Evolutionary conservation across 2,113 vertebrate species (phyloP).

Genomic region (Pedetes capensis): DNA sequence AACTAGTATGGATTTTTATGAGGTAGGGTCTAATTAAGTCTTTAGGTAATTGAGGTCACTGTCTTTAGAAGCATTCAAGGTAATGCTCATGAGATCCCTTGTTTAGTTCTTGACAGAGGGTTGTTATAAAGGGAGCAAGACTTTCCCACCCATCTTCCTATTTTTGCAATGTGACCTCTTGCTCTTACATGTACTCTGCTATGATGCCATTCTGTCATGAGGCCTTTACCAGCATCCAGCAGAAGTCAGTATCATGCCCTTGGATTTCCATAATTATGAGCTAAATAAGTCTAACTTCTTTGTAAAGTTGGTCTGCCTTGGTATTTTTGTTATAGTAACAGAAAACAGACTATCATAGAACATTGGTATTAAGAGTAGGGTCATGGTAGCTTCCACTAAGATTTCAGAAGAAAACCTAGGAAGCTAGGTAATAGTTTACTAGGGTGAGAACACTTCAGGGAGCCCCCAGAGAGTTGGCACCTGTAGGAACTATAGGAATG

Average conservation of each 20-base stretch:
- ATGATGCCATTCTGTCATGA: neutral
- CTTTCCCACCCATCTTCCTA: neutral
- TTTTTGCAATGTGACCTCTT: neutral
- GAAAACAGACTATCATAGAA: neutral
- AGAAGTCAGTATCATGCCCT: neutral
- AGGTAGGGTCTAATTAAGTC: too few species aligned
- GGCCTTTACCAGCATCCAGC: neutral
- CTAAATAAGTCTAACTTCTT: neutral
- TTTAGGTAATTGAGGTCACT: neutral
- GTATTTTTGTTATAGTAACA: neutral
- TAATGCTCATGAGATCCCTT: too few species aligned
- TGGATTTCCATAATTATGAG: neutral
- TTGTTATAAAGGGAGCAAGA: neutral
- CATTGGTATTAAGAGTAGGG: neutral
- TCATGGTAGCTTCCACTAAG: neutral
- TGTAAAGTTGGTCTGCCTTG: neutral
- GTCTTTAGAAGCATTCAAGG: neutral
- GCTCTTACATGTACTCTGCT: neutral
- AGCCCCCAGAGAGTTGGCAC: neutral
- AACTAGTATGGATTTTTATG: neutral
- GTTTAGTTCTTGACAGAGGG: neutral
- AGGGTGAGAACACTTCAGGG: too few species aligned
- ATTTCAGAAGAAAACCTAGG: neutral
- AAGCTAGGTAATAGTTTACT: neutral
- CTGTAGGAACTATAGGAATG: neutral